Evolutionary conservation across 1,140 invertebrate genomes (phyloP), one percentile per base, ranked within the genome.

Genomic region (Megalopta genalis): DNA sequence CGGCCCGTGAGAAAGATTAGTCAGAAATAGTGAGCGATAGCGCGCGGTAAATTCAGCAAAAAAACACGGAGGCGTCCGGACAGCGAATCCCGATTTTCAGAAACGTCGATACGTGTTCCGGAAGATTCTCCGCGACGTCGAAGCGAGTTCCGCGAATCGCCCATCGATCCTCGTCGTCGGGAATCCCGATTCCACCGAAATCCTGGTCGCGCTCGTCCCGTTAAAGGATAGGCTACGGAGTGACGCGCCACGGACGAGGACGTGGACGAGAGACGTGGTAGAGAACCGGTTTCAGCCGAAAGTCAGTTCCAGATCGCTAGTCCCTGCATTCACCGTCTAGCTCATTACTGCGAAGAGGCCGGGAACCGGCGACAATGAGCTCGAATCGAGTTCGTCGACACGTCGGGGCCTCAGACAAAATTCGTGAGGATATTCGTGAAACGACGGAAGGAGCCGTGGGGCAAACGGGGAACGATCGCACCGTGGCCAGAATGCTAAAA

Each of bases 261-360:
- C 42, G 70, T 67, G 54, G 18, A 85, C 59, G 69, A 67, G 65
- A 80, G 84, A 49, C 81, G n/a, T n/a, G 72, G 68, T 75, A 84
- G 76, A 84, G 76, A 90, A 90, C 88, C 88, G 88, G 88, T 90
- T 90, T 84, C 72, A 70, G 80, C 88, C 87, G 75, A 90, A 90
- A 90, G 75, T 84, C 84, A 59, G 78, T 23, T 46, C 8, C 46
- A 66, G 76, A 79, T 69, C 81, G 57, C 67, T 86, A 86, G 83
- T 57, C 72, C 52, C 60, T 73, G 65, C n/a, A n/a, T 23, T 6
- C 66, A 70, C 32, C 65, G 68, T 64, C 80, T 82, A 82, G 67
- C 32, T 67, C 71, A 79, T 85, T 79, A 69, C 46, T 23, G 25
- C 2, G 12, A 46, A 49, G 64, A 80, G 68, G 62, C 27, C 46